Base-by-base conservation (phyloP, 2,888 invertebrate genomes). In the Euphydryas editha region DNA sequence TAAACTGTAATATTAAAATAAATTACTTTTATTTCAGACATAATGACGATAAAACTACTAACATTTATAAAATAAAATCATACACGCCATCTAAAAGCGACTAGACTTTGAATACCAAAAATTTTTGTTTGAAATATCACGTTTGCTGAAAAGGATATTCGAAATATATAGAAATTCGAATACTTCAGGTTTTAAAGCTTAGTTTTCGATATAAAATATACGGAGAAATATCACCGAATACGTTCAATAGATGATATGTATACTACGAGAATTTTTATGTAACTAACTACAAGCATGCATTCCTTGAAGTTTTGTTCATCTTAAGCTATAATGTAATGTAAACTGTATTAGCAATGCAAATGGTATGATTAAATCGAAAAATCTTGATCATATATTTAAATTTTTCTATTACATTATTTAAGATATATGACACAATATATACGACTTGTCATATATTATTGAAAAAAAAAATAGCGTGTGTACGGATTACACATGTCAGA, bases 121-220 rank as follows among this genome's bases (percentile, higher is more conserved):
- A 51, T 21, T 15, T 44, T 44, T 51, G 24, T 51, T 51, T 24
- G 21, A n/a, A 51, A 51, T 51, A 24, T 51, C 24, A 15, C 49
- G 49, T 21, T 24, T 51, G 24, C 24, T 24, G 7, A 15, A 21
- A 51, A 13, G 15, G 49, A 20, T 49, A 21, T 49, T 24, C 2
- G 49, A 13, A 49, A 49, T n/a, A n/a, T n/a, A n/a, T n/a, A n/a
- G n/a, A n/a, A n/a, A n/a, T n/a, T 49, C 21, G 49, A 49, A 49
- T 49, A 49, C 21, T 49, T 49, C 49, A 49, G 24, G 11, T 49
- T 21, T 24, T 13, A 49, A 49, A 51, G 49, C 24, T 24, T 15
- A 24, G 24, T 51, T 24, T 13, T 51, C 15, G 15, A 51, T 24
- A 51, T 24, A 51, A 51, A 51, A 51, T 51, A 11, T 51, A 24